Evolutionary conservation across 2,113 vertebrate genomes (phyloP).

Genomic region (Hippolais icterina): DNA sequence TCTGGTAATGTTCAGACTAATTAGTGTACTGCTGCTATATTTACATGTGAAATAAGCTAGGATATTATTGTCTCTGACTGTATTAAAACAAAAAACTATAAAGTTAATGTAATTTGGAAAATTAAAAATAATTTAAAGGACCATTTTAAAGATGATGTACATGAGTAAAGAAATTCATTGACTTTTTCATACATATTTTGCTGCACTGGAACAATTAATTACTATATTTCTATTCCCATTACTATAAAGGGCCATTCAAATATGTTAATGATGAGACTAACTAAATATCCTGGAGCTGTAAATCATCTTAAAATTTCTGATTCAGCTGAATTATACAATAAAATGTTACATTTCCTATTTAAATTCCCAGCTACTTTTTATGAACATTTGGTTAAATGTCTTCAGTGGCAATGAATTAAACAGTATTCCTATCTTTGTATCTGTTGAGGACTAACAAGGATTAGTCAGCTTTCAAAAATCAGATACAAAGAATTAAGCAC

Average conservation of each 20-base stretch:
- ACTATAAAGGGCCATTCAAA: neutral
- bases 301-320: conserved; percentile 6
- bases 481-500: neutral
- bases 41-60: neutral
- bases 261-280: neutral
- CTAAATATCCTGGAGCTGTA: neutral
- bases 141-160: neutral
- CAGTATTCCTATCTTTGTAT: neutral
- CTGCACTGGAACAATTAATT: neutral
- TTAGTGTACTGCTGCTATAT: neutral
- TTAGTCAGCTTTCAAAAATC: neutral
- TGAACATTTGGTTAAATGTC: neutral
- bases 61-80: neutral
- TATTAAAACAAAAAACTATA: neutral
- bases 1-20: neutral
- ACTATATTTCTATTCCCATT: neutral
- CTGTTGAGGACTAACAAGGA: neutral
- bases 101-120: neutral
- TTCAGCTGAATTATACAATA: neutral
- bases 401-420: neutral
- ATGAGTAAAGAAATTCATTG: neutral
- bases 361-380: neutral
- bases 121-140: neutral
- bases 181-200: neutral
- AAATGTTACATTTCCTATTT: neutral